Base-by-base conservation (phyloP, 2,888 invertebrate genomes). In the Nemotelus pantherinus region DNA sequence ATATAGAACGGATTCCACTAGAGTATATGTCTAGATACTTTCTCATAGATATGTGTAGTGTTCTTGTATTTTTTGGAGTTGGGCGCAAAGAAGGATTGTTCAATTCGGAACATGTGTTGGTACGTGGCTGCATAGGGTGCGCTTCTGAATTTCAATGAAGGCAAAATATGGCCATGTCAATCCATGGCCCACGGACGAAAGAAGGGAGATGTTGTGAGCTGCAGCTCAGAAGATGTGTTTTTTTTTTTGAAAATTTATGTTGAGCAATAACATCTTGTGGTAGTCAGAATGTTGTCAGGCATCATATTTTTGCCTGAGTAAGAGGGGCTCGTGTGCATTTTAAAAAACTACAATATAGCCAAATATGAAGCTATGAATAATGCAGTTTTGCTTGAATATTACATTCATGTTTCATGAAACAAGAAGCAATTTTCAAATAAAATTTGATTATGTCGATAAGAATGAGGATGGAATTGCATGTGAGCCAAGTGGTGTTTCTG, bases 61-160 rank as follows among this genome's bases (percentile, higher is more conserved):
- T 70, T 70, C 50, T 53, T n/a, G 70, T 9, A 25, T 25, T 25
- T 25, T 25, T 25, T 25, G 25, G 25, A 25, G 25, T 25, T 25
- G 25, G 25, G 25, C 25, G 25, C 25, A 25, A 25, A 7, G 53
- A 70, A 44, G 55, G 53, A 70, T 53, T 70, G 70, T 70, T 70
- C 70, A 53, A 74, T 74, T 74, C 10, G 63, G 39, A 74, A 60
- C 74, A 74, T 74, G 74, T 74, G 60, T 48, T 43, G 63, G 74
- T 74, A 60, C 50, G 63, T 60, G 57, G 60, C 43, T 60, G 74
- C 60, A 63, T 63, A 50, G 74, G 48, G 74, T 60, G 43, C 60
- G 74, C 63, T 48, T 74, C 9, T 74, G 74, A 74, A 74, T 74
- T 63, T 74, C 74, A 74, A 74, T 74, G 63, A 74, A 63, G 50